Evolutionary conservation across 2,888 invertebrate genomes (phyloP), one percentile per base, ranked within the genome.

Genomic region (Sphaerophoria rueppellii): DNA sequence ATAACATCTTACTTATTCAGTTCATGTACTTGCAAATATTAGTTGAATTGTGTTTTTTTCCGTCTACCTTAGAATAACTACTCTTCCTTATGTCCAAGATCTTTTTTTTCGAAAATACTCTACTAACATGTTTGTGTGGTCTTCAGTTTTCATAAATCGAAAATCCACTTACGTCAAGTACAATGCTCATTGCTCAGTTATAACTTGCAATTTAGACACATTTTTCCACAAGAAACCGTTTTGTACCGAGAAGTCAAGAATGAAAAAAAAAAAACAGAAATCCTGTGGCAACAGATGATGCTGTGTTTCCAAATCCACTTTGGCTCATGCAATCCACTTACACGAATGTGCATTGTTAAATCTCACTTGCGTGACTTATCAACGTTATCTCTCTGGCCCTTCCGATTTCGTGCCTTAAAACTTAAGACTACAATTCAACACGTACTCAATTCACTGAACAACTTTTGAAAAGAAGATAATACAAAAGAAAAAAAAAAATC

Each of bases 301-400:
- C 76, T 50, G 35, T 60, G 37, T 40, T 52, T 46, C n/a, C 24
- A 81, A 85, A 85, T 85, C 85, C 81, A 76, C 67, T 85, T 81
- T 77, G 54, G 43, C 24, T 60, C 43, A 60, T 43, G 60, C 71
- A 85, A 85, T 80, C 75, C 76, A 80, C 74, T 85, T 48, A 48
- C 9, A 40, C 9, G 40, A 7, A 40, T 60, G 58, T 24, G 24
- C 24, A 24, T 24, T 24, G 43, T 46, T 58, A 55, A 69, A 63
- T 81, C 69, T 58, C 43, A 72, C 50, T 70, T 71, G 76, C 85
- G 85, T 85, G 85, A 81, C 85, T 73, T 85, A 85, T 77, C 70
- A 69, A 50, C 54, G 12, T 14, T 72, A 12, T 60, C 61, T 80
- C 74, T 71, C 57, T 52, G 57, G 37, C 69, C 57, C 55, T 54